These are phyloP conservation scores for Dendropsophus ebraccatus DNA, from an alignment of 2,113 vertebrate genomes.

Conservation along the genomic window DNA sequence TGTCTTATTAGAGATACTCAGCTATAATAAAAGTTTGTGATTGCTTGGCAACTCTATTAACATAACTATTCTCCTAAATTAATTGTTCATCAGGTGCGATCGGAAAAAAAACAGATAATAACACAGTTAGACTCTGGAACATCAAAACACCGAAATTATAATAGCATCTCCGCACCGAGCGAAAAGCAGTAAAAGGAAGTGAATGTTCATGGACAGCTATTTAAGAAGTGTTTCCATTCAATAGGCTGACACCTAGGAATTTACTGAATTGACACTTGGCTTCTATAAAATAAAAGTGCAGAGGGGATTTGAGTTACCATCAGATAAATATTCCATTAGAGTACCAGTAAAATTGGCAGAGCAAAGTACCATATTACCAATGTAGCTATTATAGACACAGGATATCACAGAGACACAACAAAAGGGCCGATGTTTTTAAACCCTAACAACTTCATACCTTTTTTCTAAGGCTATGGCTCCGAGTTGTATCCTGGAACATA, in stretches of 20 bases:
- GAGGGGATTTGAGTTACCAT: conserved; percentile 50
- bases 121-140: neutral
- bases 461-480: neutral
- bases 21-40: neutral
- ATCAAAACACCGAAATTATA: conserved; percentile 11
- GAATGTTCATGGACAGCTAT: neutral
- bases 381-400: conserved; percentile 45
- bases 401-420: conserved; percentile 40
- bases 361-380: conserved; percentile 51
- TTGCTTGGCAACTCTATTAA: neutral
- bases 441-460: conserved; percentile 27
- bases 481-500: conserved; percentile 1
- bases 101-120: conserved; percentile 6
- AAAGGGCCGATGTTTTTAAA: conserved; percentile 22
- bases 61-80: too few species aligned
- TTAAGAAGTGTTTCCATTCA: conserved; percentile 35
- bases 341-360: conserved; percentile 31
- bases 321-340: conserved; percentile 56
- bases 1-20: neutral
- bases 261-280: conserved; percentile 42
- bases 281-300: conserved; percentile 48
- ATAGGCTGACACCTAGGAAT: conserved; percentile 39
- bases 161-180: neutral
- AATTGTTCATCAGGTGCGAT: too few species aligned
- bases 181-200: neutral